A percentile compares a stretch with the other conserved stretches of the same genome.
Conservation (phyloP, 2,113 vertebrate genomes). For the Ceyx melanurus region DNA sequence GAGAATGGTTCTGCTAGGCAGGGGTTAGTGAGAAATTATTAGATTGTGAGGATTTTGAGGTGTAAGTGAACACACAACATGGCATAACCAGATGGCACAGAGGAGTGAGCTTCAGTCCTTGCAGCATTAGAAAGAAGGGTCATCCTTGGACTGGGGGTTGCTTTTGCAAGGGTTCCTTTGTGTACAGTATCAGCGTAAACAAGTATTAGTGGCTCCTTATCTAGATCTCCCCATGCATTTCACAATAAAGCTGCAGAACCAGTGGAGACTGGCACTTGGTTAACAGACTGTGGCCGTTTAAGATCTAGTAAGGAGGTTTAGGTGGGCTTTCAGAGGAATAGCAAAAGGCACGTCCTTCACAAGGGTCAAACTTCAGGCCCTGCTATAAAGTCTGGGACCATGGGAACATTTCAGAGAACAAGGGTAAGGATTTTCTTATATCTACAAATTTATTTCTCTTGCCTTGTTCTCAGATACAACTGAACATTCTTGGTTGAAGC, state of each 20-base stretch:
- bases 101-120: neutral
- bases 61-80: neutral
- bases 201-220: conserved; percentile 7
- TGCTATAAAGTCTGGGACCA: neutral
- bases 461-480: neutral
- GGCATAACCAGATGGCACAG: neutral
- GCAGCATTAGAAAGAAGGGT: neutral
- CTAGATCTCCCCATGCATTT: conserved; percentile 29
- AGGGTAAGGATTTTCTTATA: neutral
- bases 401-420: neutral
- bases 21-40: neutral
- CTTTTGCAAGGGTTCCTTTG: conserved; percentile 9
- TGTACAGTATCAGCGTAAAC: neutral
- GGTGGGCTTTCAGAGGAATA: neutral
- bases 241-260: conserved; percentile 31
- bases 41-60: conserved; percentile 17
- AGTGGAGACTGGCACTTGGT: conserved; percentile 1
- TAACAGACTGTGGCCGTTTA: neutral
- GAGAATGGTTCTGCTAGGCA: conserved; percentile 12
- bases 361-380: conserved; percentile 1
- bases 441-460: neutral
- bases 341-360: neutral
- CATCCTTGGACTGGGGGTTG: neutral
- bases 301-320: conserved; percentile 7
- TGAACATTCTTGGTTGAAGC: neutral